Evolutionary conservation across 1,140 invertebrate species (phyloP).

Genomic region (Geopemphigus sp.): DNA sequence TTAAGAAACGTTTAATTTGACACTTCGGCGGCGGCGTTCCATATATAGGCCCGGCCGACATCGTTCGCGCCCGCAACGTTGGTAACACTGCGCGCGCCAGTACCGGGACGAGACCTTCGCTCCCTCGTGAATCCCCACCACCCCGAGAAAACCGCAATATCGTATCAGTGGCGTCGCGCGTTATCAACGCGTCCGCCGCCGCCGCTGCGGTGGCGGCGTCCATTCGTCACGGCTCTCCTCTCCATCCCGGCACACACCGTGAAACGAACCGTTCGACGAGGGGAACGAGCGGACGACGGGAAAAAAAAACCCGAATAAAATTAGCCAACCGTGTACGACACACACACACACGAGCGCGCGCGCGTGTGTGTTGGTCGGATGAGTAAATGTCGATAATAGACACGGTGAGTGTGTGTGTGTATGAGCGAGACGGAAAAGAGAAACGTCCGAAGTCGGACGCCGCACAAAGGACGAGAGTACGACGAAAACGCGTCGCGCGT

Average conservation of each 20-base stretch:
- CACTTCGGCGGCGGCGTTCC: slow-evolving; percentile 21
- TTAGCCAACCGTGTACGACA: slow-evolving; percentile 38
- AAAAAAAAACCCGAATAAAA: slow-evolving; percentile 48
- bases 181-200: slow-evolving; percentile 21
- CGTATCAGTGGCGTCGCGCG: not conserved
- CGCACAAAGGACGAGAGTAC: not conserved
- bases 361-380: slow-evolving; percentile 23
- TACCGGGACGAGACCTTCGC: too few relatives aligned
- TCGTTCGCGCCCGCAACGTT: too few relatives aligned
- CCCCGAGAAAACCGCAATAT: not conserved
- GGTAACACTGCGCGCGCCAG: slow-evolving; percentile 19
- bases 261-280: not conserved
- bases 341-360: too few relatives aligned
- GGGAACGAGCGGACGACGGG: not conserved
- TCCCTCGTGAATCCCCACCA: too few relatives aligned
- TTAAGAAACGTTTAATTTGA: slow-evolving; percentile 46
- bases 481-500: not conserved
- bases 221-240: not conserved
- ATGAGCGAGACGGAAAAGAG: not conserved
- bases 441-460: slow-evolving; percentile 1
- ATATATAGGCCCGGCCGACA: slow-evolving; percentile 30
- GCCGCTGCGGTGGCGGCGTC: not conserved
- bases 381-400: slow-evolving; percentile 44
- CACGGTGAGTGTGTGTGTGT: not conserved
- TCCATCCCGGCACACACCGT: not conserved